phyloP scores from a whole-genome alignment of 2,113 vertebrate species.

The Brevimyrus niger region DNA sequence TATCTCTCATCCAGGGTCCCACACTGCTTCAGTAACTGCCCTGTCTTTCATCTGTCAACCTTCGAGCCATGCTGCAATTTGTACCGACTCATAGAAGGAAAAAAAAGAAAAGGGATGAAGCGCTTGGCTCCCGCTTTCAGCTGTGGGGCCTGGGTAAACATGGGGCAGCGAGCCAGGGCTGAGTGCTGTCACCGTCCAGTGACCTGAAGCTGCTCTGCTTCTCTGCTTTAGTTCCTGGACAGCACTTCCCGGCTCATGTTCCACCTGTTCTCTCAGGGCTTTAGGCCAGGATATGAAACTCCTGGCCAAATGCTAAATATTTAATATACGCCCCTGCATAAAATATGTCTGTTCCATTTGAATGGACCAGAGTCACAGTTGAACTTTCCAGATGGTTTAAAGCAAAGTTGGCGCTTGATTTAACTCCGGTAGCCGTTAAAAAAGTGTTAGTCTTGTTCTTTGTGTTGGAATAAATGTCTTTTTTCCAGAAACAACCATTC shows the following conservation, averaged over 20 bases:
- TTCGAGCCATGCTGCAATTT: not conserved
- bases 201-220: constrained; percentile 45
- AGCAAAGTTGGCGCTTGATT: not conserved
- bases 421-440: not conserved
- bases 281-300: constrained; percentile 45
- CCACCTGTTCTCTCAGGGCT: constrained; percentile 46
- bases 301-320: constrained; percentile 29
- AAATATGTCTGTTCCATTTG: constrained; percentile 21
- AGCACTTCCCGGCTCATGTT: constrained; percentile 59
- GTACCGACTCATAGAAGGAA: not conserved
- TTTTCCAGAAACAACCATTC: not conserved
- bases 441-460: not conserved
- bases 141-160: not conserved
- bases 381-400: constrained; percentile 17
- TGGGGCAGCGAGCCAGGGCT: not conserved
- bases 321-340: constrained; percentile 23
- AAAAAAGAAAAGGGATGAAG: not conserved
- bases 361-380: constrained; percentile 24
- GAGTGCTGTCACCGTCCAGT: constrained; percentile 18
- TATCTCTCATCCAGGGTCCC: too few relatives aligned
- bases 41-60: not conserved
- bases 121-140: not conserved
- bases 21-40: too few relatives aligned
- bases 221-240: constrained; percentile 49
- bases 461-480: not conserved